Conservation (phyloP, 2,888 invertebrate species). For the Caenorhabditis sinica region DNA sequence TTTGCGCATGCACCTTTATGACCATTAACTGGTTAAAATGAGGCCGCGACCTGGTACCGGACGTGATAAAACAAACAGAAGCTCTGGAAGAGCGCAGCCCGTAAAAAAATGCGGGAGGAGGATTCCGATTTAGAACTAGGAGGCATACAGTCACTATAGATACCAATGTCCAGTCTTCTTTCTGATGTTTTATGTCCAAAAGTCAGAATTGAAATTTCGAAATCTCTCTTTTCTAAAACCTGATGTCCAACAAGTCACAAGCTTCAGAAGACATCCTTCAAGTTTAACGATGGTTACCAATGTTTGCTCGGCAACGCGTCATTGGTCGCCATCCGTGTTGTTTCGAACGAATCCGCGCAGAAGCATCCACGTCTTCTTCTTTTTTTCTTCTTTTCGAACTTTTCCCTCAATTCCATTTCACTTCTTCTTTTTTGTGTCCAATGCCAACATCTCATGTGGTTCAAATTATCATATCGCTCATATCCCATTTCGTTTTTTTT, state of each 20-base stretch:
- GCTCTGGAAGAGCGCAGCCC: slow-evolving; percentile 25
- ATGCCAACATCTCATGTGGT: slow-evolving; percentile 44
- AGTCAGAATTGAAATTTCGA: slow-evolving; percentile 2
- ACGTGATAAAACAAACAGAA: slow-evolving; percentile 62
- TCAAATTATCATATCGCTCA: slow-evolving; percentile 60
- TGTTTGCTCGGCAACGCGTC: slow-evolving; percentile 68
- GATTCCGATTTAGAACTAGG: slow-evolving; percentile 36
- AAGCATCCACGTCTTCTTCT: slow-evolving; percentile 7
- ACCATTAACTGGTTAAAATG: slow-evolving; percentile 53
- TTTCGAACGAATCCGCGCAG: slow-evolving; percentile 51
- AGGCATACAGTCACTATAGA: neutral
- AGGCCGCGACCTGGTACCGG: slow-evolving; percentile 64
- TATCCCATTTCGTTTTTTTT: slow-evolving; percentile 34
- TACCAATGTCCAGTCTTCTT: neutral
- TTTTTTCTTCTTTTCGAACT: slow-evolving; percentile 13
- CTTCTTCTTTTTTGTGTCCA: slow-evolving; percentile 1
- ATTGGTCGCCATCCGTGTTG: slow-evolving; percentile 52
- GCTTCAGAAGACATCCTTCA: slow-evolving; percentile 31
- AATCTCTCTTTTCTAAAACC: slow-evolving; percentile 27
- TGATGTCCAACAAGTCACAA: slow-evolving; percentile 30
- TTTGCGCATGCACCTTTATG: slow-evolving; percentile 61
- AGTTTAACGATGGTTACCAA: slow-evolving; percentile 53
- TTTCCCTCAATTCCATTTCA: slow-evolving; percentile 3
- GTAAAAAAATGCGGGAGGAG: slow-evolving; percentile 21
- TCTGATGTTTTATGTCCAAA: no score